phyloP scores from a whole-genome alignment of 2,797 vertebrate species.

The Ceyx erithaca region DNA sequence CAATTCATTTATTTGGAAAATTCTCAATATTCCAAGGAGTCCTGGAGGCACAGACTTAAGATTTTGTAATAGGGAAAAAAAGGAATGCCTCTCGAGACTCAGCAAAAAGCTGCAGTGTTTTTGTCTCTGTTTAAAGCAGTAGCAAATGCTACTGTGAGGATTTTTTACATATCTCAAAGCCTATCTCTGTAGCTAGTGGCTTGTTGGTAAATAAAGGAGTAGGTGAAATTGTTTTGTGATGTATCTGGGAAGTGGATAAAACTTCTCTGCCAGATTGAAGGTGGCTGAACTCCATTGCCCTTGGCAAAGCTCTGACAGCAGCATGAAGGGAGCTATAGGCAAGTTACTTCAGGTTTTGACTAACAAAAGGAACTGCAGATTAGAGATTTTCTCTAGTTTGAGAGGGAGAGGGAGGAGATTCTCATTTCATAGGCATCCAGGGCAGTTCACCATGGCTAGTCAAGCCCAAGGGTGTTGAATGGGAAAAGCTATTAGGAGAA shows the following conservation, averaged over 20 bases:
- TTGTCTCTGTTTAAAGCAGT: not conserved
- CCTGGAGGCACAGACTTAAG: not conserved
- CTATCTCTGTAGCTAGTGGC: not conserved
- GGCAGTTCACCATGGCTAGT: not conserved
- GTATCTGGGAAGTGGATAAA: not conserved
- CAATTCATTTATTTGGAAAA: conserved; percentile 39
- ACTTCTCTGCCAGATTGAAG: not conserved
- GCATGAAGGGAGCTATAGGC: not conserved
- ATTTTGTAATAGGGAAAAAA: not conserved
- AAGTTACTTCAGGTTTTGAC: not conserved
- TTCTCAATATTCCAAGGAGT: not conserved
- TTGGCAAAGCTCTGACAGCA: not conserved
- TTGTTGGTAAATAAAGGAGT: not conserved
- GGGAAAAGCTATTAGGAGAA: not conserved
- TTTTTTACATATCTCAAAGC: not conserved
- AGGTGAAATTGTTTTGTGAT: not conserved
- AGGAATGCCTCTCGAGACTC: not conserved
- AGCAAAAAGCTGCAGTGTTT: not conserved
- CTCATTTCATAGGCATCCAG: not conserved
- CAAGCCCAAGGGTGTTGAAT: not conserved
- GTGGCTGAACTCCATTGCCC: not conserved
- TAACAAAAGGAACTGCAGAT: not conserved
- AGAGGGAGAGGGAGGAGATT: not conserved
- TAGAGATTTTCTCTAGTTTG: not conserved
- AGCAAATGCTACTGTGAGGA: not conserved